Percentiles rank a stretch among this genome's conserved stretches.
Evolutionary conservation across 2,888 invertebrate genomes (phyloP).

Genomic region (Ligdia adustata): DNA sequence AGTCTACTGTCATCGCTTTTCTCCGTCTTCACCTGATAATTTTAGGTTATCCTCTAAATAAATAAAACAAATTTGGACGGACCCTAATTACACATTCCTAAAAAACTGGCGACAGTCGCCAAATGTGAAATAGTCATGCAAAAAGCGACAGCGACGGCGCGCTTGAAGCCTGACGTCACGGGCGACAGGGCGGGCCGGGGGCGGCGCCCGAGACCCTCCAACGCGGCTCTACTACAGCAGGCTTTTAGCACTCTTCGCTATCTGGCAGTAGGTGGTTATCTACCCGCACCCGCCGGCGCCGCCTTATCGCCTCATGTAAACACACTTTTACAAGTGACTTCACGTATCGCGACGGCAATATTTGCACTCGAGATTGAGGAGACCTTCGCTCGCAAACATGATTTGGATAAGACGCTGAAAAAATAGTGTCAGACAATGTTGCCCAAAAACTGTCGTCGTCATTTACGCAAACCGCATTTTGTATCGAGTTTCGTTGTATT

Average conservation of each 20-base stretch:
- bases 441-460: slow-evolving; percentile 43
- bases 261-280: slow-evolving; percentile 65
- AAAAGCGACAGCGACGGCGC: slow-evolving; percentile 67
- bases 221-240: slow-evolving; percentile 65
- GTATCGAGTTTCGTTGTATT: slow-evolving; percentile 53
- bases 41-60: slow-evolving; percentile 59
- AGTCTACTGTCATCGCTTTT: slow-evolving; percentile 52
- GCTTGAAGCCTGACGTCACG: slow-evolving; percentile 75
- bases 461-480: slow-evolving; percentile 43
- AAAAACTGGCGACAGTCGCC: slow-evolving; percentile 80
- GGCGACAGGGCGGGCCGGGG: slow-evolving; percentile 78
- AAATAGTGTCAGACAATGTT: slow-evolving; percentile 35
- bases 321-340: slow-evolving; percentile 75
- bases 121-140: slow-evolving; percentile 73
- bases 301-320: slow-evolving; percentile 75
- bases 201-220: slow-evolving; percentile 66
- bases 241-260: slow-evolving; percentile 77
- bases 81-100: slow-evolving; percentile 73
- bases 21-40: slow-evolving; percentile 49
- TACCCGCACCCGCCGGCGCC: slow-evolving; percentile 73
- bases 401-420: slow-evolving; percentile 41
- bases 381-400: slow-evolving; percentile 48
- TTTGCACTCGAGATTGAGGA: slow-evolving; percentile 68
- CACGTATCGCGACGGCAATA: slow-evolving; percentile 60
- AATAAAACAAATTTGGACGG: slow-evolving; percentile 68